Conservation (phyloP, 2,888 invertebrate genomes). For the Zeuzera pyrina region DNA sequence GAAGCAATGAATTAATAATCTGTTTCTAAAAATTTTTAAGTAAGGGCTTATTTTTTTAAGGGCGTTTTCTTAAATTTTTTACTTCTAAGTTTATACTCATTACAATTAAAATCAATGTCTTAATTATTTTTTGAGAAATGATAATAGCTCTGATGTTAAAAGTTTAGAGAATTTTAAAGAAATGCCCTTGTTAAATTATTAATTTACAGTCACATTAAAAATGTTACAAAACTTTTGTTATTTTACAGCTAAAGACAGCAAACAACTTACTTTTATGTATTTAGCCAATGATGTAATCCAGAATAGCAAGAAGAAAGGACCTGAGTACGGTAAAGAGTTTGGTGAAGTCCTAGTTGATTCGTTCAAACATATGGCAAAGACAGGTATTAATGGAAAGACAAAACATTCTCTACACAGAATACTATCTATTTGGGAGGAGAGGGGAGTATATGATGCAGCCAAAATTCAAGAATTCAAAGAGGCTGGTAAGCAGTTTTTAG, state of each 20-base stretch:
- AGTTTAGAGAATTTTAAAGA: no score
- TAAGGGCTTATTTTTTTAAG: no score
- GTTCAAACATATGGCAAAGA: conserved; percentile 86
- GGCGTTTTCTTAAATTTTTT: no score
- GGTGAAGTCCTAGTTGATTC: conserved; percentile 84
- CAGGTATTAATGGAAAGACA: conserved; percentile 85
- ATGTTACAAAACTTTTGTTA: no score
- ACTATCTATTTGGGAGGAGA: conserved; percentile 92
- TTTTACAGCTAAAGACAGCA: conserved; percentile 83
- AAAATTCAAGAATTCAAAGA: conserved; percentile 86
- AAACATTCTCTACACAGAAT: conserved; percentile 85
- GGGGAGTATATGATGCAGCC: conserved; percentile 88
- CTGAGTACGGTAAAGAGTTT: conserved; percentile 94
- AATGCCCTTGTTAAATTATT: neutral
- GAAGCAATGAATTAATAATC: no score
- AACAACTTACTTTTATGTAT: conserved; percentile 96
- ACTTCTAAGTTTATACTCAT: no score
- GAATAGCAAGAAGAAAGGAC: conserved; percentile 97
- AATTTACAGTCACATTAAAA: neutral
- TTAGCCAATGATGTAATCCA: conserved; percentile 99
- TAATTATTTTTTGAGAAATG: no score
- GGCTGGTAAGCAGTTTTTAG: conserved; percentile 45
- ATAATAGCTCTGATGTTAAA: no score
- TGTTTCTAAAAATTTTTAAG: no score
- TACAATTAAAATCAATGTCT: no score